Evolutionary conservation across 1,140 invertebrate species (phyloP).

Genomic region (Euwallacea similis): DNA sequence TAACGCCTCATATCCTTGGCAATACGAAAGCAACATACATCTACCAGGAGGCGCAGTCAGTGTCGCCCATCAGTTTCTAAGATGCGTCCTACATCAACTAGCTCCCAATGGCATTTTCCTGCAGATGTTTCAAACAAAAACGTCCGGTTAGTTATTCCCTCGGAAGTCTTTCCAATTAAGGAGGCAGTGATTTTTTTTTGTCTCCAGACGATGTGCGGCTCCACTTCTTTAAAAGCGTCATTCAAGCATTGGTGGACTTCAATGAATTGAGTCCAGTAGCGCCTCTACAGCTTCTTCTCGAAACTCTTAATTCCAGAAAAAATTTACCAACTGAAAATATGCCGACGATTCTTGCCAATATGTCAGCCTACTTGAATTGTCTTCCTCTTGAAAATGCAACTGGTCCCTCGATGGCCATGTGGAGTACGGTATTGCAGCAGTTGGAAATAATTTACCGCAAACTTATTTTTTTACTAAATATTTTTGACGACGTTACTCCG

Average conservation of each 20-base stretch:
- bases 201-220: conserved; percentile 64
- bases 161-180: background rate
- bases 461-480: conserved; percentile 72
- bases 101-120: conserved; percentile 95
- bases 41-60: conserved; percentile 87
- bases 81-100: conserved; percentile 94
- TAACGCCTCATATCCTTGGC: conserved; percentile 84
- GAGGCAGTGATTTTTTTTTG: background rate
- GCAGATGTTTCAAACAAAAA: conserved; percentile 91
- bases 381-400: conserved; percentile 81
- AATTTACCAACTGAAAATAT: conserved; percentile 76
- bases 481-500: conserved; percentile 73
- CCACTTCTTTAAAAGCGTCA: conserved; percentile 92
- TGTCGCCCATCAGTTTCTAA: conserved; percentile 94
- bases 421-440: conserved; percentile 79
- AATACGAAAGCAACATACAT: conserved; percentile 83
- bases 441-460: conserved; percentile 84
- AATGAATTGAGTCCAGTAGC: conserved; percentile 94
- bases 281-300: conserved; percentile 87
- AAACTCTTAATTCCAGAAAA: conserved; percentile 89
- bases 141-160: conserved; percentile 63
- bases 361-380: conserved; percentile 91
- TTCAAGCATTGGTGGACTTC: conserved; percentile 93
- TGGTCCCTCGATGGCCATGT: conserved; percentile 66
- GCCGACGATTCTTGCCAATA: conserved; percentile 79